Evolutionary conservation across 2,888 invertebrate species (phyloP).

Genomic region (Electrophaes corylata): DNA sequence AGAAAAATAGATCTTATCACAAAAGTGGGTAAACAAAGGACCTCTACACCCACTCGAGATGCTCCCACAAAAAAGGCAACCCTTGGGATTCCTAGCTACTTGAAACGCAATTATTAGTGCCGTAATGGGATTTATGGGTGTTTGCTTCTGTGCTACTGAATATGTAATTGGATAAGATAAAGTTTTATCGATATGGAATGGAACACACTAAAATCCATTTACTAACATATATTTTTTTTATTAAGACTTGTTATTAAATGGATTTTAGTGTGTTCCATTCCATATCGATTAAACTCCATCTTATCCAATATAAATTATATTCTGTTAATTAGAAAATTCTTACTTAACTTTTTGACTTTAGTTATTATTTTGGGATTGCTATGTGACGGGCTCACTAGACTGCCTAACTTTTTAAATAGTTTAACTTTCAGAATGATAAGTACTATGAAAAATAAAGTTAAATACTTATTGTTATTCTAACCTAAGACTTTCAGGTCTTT

Average conservation of each 20-base stretch:
- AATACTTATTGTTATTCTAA: not conserved
- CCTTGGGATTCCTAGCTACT: slow-evolving; percentile 55
- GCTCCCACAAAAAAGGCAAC: slow-evolving; percentile 54
- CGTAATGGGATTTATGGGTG: slow-evolving; percentile 55
- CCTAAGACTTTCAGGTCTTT: not conserved
- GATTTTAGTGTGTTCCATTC: too few relatives aligned
- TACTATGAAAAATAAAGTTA: not conserved
- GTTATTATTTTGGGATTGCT: not conserved
- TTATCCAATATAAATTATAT: too few relatives aligned
- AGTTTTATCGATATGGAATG: slow-evolving; percentile 34
- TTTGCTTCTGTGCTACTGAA: slow-evolving; percentile 47
- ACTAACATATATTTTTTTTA: too few relatives aligned
- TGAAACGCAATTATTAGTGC: slow-evolving; percentile 64
- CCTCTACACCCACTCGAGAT: slow-evolving; percentile 61
- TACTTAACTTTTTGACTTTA: not conserved
- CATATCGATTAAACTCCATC: too few relatives aligned
- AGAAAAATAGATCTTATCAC: slow-evolving; percentile 46
- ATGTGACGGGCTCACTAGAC: not conserved
- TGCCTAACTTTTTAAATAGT: not conserved
- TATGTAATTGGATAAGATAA: slow-evolving; percentile 36
- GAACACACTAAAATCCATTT: slow-evolving; percentile 21
- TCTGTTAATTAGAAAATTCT: not conserved
- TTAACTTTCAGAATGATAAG: not conserved
- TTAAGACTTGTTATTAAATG: too few relatives aligned
- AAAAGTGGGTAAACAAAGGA: slow-evolving; percentile 64